Evolutionary conservation across 2,797 vertebrate species (phyloP), one percentile per base, ranked within the genome.

Genomic region (Anas flavirostris): DNA sequence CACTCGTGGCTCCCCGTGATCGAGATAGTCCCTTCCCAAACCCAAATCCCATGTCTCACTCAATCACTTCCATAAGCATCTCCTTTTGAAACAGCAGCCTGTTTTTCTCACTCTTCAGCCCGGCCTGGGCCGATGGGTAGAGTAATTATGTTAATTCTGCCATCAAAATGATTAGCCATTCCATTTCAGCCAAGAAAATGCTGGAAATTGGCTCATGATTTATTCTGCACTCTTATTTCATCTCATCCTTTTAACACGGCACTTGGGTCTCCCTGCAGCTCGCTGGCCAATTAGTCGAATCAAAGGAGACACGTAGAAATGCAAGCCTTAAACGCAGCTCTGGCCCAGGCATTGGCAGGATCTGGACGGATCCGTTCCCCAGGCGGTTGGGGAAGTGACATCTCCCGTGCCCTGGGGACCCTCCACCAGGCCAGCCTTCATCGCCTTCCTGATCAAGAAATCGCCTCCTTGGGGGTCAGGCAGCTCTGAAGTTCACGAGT

Each of bases 181-280:
- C 92, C 92, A 77, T 41, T 81, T 77, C 93, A 89, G 93, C 88
- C 92, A 93, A 93, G 93, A 93, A 96, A 96, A 80, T 46, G 91
- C 83, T 94, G 91, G 83, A 67, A 94, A 95, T 77, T 52, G 90
- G 94, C 83, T 96, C 92, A 94, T 94, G 88, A 95, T 96, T 96
- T 92, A 95, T 96, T 95, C 96, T 48, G 31, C 0, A 2, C 55
- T 94, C 82, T 77, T 23, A 73, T 96, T 92, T 94, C 82, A 79
- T 84, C 88, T 90, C 77, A 1, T 60, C 85, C 87, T 78, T 84
- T 62, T 79, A 39, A 63, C 73, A 2, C 1, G 3, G 79, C 3
- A 16, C 90, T 21, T 8, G 86, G 91, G 76, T 94, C 76, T 95
- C 90, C 85, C 94, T 39, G 90, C 82, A 92, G 82, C 89, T 94